Conservation (phyloP, 2,113 vertebrate species). For the Acrocephalus arundinaceus region DNA sequence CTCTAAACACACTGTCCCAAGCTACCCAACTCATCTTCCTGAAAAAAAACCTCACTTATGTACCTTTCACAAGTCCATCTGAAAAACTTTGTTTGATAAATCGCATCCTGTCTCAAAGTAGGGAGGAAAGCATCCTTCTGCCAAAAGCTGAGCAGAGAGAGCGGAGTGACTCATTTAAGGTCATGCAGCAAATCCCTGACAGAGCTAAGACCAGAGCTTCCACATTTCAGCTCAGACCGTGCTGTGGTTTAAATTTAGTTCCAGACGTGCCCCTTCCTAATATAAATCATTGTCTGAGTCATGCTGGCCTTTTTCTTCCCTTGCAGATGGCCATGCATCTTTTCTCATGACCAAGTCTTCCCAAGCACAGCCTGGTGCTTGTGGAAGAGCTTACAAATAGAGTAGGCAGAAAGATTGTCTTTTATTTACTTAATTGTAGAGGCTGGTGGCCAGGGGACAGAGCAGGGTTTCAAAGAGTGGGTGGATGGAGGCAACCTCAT, state of each 20-base stretch:
- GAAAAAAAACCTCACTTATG: neutral
- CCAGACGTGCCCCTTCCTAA: neutral
- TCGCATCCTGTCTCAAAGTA: neutral
- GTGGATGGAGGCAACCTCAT: neutral
- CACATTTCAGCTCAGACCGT: neutral
- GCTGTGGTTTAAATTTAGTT: constrained; percentile 21
- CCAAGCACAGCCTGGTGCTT: neutral
- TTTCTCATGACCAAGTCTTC: neutral
- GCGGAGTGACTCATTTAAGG: neutral
- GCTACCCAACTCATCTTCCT: neutral
- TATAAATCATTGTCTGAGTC: constrained; percentile 13
- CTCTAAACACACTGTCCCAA: neutral
- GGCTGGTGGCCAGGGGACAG: neutral
- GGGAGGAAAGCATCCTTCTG: neutral
- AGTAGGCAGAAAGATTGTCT: neutral
- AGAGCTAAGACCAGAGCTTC: neutral
- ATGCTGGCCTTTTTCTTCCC: neutral
- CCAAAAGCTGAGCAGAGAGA: neutral
- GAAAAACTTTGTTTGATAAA: neutral
- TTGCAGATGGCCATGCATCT: neutral
- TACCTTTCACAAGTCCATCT: neutral
- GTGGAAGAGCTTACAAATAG: neutral
- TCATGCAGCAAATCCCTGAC: neutral
- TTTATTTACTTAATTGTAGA: neutral
- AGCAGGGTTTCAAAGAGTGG: neutral